A percentile compares a stretch with the other conserved stretches of the same genome.
Evolutionary conservation across 2,888 invertebrate species (phyloP).

Genomic region (Brachypterus glaber): DNA sequence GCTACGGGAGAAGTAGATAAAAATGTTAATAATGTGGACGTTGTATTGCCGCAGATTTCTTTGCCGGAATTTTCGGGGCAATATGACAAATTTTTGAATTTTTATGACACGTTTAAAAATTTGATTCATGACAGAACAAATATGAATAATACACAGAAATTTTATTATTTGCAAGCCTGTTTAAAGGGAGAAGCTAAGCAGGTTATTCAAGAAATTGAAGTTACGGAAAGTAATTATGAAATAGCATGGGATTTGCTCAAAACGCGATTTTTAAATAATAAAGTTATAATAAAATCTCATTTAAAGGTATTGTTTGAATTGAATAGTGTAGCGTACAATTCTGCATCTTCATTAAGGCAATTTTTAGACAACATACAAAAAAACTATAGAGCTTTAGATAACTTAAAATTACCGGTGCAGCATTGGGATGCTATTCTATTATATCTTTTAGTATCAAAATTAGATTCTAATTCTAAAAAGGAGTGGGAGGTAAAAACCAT

Average conservation of each 20-base stretch:
- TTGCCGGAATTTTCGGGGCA: background rate
- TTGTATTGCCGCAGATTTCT: background rate
- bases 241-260: too few species aligned
- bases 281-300: slow-evolving; percentile 3
- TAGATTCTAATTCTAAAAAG: too few species aligned
- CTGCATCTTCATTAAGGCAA: background rate
- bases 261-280: too few species aligned
- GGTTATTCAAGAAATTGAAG: background rate
- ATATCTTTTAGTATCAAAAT: too few species aligned
- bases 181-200: slow-evolving; percentile 1
- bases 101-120: background rate
- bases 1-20: too few species aligned
- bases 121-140: background rate
- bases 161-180: slow-evolving; percentile 5
- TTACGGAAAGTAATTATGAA: slow-evolving; percentile 2
- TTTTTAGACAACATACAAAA: too few species aligned
- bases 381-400: too few species aligned
- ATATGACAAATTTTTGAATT: background rate
- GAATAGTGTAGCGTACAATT: background rate
- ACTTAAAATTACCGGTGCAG: too few species aligned
- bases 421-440: too few species aligned
- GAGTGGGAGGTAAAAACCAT: too few species aligned
- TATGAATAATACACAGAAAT: background rate
- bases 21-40: too few species aligned
- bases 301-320: background rate